Conservation (phyloP, 2,797 vertebrate species). For the Alectoris magna region DNA sequence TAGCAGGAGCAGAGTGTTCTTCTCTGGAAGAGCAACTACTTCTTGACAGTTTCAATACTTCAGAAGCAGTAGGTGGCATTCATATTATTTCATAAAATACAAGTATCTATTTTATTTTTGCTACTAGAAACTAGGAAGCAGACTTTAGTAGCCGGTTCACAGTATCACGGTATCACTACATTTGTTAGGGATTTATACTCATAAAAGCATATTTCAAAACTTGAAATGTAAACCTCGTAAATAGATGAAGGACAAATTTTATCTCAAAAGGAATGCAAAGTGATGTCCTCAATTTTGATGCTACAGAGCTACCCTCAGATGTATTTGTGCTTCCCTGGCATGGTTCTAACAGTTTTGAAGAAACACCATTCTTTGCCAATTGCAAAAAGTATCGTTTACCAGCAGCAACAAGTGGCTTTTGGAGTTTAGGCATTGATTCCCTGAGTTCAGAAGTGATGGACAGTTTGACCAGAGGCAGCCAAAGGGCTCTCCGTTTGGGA, state of each 20-base stretch:
- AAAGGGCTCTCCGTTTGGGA: background rate
- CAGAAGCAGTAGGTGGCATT: background rate
- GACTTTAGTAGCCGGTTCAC: background rate
- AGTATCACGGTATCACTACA: background rate
- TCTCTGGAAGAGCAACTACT: background rate
- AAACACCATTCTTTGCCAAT: fast-evolving
- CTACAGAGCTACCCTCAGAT: background rate
- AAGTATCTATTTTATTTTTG: background rate
- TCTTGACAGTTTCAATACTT: background rate
- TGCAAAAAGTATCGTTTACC: background rate
- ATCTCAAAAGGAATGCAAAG: background rate
- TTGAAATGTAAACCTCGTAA: background rate
- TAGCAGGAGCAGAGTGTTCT: background rate
- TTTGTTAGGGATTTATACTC: background rate
- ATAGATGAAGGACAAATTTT: background rate
- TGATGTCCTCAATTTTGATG: background rate
- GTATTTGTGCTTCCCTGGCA: background rate
- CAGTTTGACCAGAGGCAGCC: background rate
- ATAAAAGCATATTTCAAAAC: background rate
- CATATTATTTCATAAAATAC: background rate
- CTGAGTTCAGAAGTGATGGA: background rate
- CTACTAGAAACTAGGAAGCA: background rate
- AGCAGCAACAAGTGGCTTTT: fast-evolving
- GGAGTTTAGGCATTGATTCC: background rate
- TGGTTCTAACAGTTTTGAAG: background rate